These are phyloP conservation scores for Pyrocoelia pectoralis DNA, from an alignment of 2,888 invertebrate species.

Conservation along the genomic window DNA sequence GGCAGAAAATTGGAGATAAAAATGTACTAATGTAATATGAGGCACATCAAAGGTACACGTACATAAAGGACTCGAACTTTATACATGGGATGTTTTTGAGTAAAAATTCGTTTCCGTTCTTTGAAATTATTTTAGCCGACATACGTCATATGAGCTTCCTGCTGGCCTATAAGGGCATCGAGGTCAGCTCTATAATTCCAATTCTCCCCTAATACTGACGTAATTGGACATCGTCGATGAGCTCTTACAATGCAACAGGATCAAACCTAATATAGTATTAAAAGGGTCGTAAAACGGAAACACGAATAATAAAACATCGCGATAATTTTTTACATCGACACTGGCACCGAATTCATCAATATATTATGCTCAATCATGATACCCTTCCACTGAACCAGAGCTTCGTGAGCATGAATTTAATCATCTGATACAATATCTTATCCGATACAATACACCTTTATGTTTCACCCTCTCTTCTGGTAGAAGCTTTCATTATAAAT, in stretches of 20 bases:
- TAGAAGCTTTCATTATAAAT: constrained; percentile 33
- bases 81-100: constrained; percentile 35
- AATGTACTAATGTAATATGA: constrained; percentile 47
- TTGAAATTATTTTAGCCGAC: constrained; percentile 26
- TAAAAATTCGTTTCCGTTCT: constrained; percentile 47
- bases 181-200: constrained; percentile 43
- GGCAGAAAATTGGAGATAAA: constrained; percentile 44
- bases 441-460: constrained; percentile 23
- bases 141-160: constrained; percentile 14
- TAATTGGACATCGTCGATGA: constrained; percentile 37
- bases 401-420: constrained; percentile 17
- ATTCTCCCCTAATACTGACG: constrained; percentile 34
- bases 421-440: constrained; percentile 10
- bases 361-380: not conserved
- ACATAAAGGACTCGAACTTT: constrained; percentile 38
- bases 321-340: not conserved
- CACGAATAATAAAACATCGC: constrained; percentile 1
- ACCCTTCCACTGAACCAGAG: not conserved
- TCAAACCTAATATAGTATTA: constrained; percentile 11
- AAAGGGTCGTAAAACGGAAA: not conserved
- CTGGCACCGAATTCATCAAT: not conserved
- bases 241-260: constrained; percentile 17
- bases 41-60: constrained; percentile 49
- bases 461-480: constrained; percentile 18
- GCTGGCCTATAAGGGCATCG: constrained; percentile 30